Conservation (phyloP, 2,888 invertebrate genomes). For the Andrena minutula region DNA sequence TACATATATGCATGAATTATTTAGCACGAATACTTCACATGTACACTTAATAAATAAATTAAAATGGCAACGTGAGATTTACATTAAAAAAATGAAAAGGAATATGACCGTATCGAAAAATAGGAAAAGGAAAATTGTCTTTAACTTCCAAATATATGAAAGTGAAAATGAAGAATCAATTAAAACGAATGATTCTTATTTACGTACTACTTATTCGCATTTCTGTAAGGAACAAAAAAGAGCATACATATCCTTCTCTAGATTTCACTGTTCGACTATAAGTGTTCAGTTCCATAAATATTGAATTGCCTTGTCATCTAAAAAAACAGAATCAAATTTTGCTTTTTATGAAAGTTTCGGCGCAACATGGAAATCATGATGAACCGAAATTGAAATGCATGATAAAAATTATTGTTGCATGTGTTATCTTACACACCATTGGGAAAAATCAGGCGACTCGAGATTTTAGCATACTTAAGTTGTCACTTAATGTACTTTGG, state of each 20-base stretch:
- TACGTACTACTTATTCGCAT: background rate
- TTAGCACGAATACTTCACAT: background rate
- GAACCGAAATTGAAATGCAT: constrained; percentile 32
- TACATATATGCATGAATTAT: constrained; percentile 16
- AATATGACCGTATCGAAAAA: background rate
- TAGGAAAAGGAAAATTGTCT: background rate
- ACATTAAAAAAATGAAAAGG: background rate
- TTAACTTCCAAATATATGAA: background rate
- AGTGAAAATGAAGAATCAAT: background rate
- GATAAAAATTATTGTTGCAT: constrained; percentile 7
- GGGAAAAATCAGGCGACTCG: constrained; percentile 15
- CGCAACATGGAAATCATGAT: constrained; percentile 10
- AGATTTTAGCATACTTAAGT: constrained; percentile 29
- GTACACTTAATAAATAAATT: background rate
- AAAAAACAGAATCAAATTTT: constrained; percentile 13
- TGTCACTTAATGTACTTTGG: constrained; percentile 78
- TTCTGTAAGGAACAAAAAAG: constrained; percentile 18
- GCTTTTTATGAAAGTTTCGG: constrained; percentile 17
- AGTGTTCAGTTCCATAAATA: constrained; percentile 19
- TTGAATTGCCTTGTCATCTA: constrained; percentile 8
- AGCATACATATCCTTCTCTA: background rate
- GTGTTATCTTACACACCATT: constrained; percentile 5
- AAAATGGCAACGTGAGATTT: background rate
- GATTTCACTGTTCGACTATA: background rate
- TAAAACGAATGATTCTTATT: background rate